phyloP scores from a whole-genome alignment of 2,113 vertebrate species.

The Andinoacara biseriatus region DNA sequence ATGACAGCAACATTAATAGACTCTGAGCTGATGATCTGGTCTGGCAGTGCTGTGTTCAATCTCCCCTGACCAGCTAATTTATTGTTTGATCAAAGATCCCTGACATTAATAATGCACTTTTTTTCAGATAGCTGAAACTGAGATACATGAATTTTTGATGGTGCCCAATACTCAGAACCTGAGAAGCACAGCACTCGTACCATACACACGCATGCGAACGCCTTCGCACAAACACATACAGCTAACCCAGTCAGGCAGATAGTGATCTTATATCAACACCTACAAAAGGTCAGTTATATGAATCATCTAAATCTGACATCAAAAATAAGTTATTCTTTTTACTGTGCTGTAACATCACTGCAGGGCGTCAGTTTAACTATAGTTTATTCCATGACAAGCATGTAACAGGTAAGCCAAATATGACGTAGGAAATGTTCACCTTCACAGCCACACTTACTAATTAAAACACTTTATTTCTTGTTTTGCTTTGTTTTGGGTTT shows the following conservation, averaged over 20 bases:
- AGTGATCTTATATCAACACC: conserved; percentile 29
- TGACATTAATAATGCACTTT: conserved; percentile 75
- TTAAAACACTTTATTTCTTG: not conserved
- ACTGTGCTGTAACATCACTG: not conserved
- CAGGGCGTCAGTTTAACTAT: not conserved
- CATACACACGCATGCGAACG: not conserved
- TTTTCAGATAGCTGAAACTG: conserved; percentile 66
- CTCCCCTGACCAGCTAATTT: conserved; percentile 55
- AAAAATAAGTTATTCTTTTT: not conserved
- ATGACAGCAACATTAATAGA: not conserved
- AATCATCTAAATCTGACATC: conserved; percentile 21
- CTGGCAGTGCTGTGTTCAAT: conserved; percentile 47
- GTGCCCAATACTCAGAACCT: conserved; percentile 56
- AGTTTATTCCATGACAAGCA: not conserved
- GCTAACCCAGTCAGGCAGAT: conserved; percentile 17
- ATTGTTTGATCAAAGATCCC: conserved; percentile 79
- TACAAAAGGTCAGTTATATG: conserved; percentile 30
- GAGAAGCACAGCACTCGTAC: conserved; percentile 41
- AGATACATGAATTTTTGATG: conserved; percentile 74
- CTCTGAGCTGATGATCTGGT: conserved; percentile 4
- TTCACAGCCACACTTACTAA: not conserved
- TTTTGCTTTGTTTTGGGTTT: not conserved
- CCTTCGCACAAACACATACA: not conserved
- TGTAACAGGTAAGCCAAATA: not conserved
- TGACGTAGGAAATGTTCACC: not conserved